A percentile compares a stretch with the other conserved stretches of the same genome.
Conservation (phyloP, 1,140 invertebrate species). For the Drusus annulatus region DNA sequence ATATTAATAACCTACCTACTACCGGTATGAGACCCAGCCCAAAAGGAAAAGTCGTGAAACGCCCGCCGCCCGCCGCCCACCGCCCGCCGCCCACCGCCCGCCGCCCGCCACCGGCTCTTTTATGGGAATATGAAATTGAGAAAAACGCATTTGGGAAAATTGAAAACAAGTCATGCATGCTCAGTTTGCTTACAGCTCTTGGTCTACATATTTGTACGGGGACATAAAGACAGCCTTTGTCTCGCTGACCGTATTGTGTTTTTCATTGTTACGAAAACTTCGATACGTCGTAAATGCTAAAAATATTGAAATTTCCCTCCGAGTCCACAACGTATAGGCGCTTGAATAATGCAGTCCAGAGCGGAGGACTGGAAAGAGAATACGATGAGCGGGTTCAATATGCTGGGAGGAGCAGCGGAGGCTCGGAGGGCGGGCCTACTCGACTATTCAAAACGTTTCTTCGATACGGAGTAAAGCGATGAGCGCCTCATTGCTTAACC, state of each 20-base stretch:
- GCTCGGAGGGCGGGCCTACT: no score
- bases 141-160: constrained; percentile 40
- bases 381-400: no score
- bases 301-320: constrained; percentile 12
- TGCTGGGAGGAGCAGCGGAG: no score
- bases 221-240: constrained; percentile 11
- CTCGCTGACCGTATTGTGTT: constrained; percentile 4
- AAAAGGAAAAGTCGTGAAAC: no score
- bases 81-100: background rate
- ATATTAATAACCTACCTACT: no score
- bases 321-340: background rate
- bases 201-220: background rate
- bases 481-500: no score
- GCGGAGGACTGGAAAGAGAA: background rate
- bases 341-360: background rate
- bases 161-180: constrained; percentile 28
- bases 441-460: no score
- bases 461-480: no score
- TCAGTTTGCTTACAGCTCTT: background rate
- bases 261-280: constrained; percentile 29
- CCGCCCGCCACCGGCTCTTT: background rate
- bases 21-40: no score
- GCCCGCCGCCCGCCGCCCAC: no score
- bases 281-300: constrained; percentile 23
- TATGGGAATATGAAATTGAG: constrained; percentile 27